These are phyloP conservation scores for Strigamia maritima DNA, from an alignment of 2,888 invertebrate genomes.

Conservation along the genomic window DNA sequence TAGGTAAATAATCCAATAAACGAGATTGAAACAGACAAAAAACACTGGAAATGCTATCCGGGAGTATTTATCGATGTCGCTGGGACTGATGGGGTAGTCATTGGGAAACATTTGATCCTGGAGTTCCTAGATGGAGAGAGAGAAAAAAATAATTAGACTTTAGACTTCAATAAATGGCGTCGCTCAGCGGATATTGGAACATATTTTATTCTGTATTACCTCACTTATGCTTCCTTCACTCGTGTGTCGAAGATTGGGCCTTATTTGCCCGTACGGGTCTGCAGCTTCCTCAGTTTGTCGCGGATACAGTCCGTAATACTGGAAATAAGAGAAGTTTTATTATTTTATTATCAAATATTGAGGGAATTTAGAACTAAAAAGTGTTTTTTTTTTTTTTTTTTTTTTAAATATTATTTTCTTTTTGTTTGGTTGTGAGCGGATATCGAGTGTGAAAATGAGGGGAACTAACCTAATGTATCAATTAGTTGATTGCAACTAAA, in stretches of 20 bases:
- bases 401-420: no score
- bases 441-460: not conserved
- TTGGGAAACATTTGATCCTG: not conserved
- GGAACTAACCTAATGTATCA: not conserved
- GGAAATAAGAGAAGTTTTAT: not conserved
- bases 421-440: not conserved
- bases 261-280: not conserved
- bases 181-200: not conserved
- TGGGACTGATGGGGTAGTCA: slow-evolving; percentile 77
- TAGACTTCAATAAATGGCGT: no score
- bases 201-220: not conserved
- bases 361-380: not conserved
- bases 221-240: not conserved
- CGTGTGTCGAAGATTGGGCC: not conserved
- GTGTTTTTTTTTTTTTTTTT: not conserved
- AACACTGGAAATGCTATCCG: slow-evolving; percentile 96
- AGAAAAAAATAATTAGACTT: no score
- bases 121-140: not conserved
- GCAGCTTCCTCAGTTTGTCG: not conserved
- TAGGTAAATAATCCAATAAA: slow-evolving; percentile 96
- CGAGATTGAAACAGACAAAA: slow-evolving; percentile 97
- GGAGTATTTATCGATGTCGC: slow-evolving; percentile 98
- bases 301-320: not conserved
- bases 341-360: no score
- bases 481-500: not conserved